phyloP scores from a whole-genome alignment of 2,113 vertebrate species.

The Rattus rattus region DNA sequence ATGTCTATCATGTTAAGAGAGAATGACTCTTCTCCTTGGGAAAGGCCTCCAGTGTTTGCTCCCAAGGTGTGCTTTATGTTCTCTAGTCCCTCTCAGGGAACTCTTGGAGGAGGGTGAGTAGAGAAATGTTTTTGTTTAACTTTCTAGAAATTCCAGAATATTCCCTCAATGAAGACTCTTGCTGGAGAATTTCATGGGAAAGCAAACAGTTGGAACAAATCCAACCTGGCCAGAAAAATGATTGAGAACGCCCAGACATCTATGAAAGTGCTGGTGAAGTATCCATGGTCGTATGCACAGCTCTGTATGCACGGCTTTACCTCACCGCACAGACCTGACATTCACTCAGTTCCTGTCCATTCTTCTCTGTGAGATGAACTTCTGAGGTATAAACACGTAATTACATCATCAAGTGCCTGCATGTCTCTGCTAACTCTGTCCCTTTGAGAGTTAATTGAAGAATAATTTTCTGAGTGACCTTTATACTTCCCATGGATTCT shows the following conservation, averaged over 20 bases:
- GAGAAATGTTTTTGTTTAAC: not conserved
- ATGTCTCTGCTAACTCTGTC: rapidly evolving
- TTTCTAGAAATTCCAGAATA: not conserved
- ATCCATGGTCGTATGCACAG: not conserved
- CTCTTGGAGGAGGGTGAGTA: not conserved
- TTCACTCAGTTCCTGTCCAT: not conserved
- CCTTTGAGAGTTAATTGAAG: not conserved
- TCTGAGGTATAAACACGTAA: rapidly evolving
- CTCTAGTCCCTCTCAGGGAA: not conserved
- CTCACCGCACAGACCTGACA: rapidly evolving
- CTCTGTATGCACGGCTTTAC: not conserved
- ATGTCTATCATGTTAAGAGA: not conserved
- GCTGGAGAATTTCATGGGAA: not conserved
- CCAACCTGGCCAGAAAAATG: not conserved
- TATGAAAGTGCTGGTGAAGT: not conserved
- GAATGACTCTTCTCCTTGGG: not conserved
- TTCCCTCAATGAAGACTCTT: not conserved
- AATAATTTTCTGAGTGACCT: not conserved
- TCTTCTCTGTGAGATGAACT: not conserved
- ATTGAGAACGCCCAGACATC: not conserved
- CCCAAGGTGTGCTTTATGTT: not conserved
- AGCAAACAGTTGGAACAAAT: not conserved
- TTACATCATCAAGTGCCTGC: not conserved
- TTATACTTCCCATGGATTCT: not conserved
- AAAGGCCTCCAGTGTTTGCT: not conserved